Conservation (phyloP, 2,888 invertebrate species). For the Aleiodes leptofemur region DNA sequence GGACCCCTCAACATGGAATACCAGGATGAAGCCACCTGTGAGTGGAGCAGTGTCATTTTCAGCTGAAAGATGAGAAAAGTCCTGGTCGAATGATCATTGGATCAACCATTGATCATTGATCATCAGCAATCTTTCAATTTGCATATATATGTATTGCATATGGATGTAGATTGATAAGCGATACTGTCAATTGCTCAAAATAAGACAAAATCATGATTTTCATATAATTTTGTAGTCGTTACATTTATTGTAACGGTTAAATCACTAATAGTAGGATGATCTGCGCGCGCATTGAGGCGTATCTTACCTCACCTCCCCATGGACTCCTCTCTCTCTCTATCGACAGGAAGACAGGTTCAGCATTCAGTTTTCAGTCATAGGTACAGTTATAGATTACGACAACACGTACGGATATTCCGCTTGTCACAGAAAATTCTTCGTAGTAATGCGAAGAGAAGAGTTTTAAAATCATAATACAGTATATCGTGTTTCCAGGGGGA, state of each 20-base stretch:
- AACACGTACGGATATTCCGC: conserved; percentile 20
- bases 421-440: not conserved
- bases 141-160: no score
- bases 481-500: no score
- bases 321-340: not conserved
- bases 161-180: no score
- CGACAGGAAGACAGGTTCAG: conserved; percentile 29
- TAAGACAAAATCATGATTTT: not conserved
- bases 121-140: no score
- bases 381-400: conserved; percentile 24
- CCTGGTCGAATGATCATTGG: not conserved
- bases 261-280: conserved; percentile 51
- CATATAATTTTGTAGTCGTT: conserved; percentile 26
- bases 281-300: conserved; percentile 33
- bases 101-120: no score
- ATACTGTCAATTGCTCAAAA: not conserved
- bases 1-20: conserved; percentile 19
- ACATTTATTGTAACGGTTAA: conserved; percentile 67
- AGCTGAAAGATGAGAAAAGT: not conserved
- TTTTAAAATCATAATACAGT: no score
- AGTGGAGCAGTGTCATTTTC: not conserved
- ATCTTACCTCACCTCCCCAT: conserved; percentile 17
- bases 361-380: conserved; percentile 29
- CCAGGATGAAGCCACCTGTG: conserved; percentile 28
- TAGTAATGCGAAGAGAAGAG: not conserved